Percentiles rank a stretch among this genome's conserved stretches.
Conservation (phyloP, 2,888 invertebrate species). For the Empis stercorea region DNA sequence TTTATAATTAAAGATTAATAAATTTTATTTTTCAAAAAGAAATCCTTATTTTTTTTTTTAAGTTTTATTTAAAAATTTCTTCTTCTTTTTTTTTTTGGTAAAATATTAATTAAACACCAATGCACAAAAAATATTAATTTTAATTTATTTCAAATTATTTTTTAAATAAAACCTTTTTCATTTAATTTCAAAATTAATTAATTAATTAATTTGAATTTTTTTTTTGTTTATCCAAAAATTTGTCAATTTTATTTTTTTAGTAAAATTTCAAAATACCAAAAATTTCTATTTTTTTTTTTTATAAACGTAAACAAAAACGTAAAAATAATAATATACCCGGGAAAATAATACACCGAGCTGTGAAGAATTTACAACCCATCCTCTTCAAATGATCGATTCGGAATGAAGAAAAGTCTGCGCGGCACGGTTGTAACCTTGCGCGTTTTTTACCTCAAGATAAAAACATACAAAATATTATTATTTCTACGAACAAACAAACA, state of each 20-base stretch:
- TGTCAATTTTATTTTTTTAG: neutral
- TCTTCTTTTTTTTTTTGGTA: too few species aligned
- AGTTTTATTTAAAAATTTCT: too few species aligned
- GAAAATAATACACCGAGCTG: conserved; percentile 4
- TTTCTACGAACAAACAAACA: too few species aligned
- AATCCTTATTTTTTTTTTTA: too few species aligned
- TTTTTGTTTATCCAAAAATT: neutral
- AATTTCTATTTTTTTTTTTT: neutral
- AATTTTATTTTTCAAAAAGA: too few species aligned
- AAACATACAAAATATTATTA: neutral
- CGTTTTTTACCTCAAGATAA: conserved; percentile 8
- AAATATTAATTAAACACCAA: neutral
- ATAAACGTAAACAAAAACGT: neutral
- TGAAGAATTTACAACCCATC: conserved; percentile 19
- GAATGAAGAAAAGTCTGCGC: conserved; percentile 27
- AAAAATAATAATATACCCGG: neutral
- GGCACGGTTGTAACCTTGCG: conserved; percentile 15
- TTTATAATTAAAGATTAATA: too few species aligned
- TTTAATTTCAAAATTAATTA: too few species aligned
- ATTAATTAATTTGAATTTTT: neutral
- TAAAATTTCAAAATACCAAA: neutral
- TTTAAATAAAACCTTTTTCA: too few species aligned
- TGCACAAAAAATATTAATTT: neutral
- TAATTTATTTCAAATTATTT: neutral
- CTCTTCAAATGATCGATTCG: conserved; percentile 32